A percentile compares a stretch with the other conserved stretches of the same genome.
phyloP scores from a whole-genome alignment of 2,888 invertebrate species.

The Alviniconcha strummeri region DNA sequence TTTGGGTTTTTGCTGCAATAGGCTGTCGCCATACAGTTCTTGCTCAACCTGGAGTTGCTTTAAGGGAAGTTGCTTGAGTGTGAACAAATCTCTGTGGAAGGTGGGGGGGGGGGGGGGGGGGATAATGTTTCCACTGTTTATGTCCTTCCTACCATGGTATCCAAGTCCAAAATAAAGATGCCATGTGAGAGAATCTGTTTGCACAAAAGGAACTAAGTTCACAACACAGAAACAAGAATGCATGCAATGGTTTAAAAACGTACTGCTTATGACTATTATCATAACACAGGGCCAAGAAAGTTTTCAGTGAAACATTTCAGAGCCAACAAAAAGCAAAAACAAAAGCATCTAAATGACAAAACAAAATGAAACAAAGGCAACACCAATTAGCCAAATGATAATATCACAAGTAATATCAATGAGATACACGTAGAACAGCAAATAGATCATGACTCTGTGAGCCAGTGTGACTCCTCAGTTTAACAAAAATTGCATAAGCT shows the following conservation, averaged over 20 bases:
- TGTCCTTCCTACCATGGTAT: too few relatives aligned
- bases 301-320: slow-evolving; percentile 12
- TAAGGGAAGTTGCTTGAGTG: too few relatives aligned
- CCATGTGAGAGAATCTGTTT: slow-evolving; percentile 17
- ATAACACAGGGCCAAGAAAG: not conserved
- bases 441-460: not conserved
- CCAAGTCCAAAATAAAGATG: too few relatives aligned
- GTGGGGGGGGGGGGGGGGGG: too few relatives aligned
- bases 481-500: slow-evolving; percentile 8
- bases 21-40: too few relatives aligned
- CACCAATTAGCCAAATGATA: slow-evolving; percentile 25
- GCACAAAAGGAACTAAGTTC: slow-evolving; percentile 6
- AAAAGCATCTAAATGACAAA: too few relatives aligned
- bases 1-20: too few relatives aligned
- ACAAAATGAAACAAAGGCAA: slow-evolving; percentile 5
- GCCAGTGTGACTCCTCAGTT: not conserved
- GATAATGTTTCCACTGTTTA: too few relatives aligned
- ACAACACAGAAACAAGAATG: slow-evolving; percentile 17
- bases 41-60: too few relatives aligned
- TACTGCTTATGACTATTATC: too few relatives aligned
- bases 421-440: not conserved
- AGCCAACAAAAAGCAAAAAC: not conserved
- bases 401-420: slow-evolving; percentile 25
- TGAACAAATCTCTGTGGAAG: too few relatives aligned
- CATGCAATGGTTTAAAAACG: slow-evolving; percentile 1